These are phyloP conservation scores for Stictonetta naevosa DNA, from an alignment of 2,113 vertebrate genomes.

Conservation along the genomic window DNA sequence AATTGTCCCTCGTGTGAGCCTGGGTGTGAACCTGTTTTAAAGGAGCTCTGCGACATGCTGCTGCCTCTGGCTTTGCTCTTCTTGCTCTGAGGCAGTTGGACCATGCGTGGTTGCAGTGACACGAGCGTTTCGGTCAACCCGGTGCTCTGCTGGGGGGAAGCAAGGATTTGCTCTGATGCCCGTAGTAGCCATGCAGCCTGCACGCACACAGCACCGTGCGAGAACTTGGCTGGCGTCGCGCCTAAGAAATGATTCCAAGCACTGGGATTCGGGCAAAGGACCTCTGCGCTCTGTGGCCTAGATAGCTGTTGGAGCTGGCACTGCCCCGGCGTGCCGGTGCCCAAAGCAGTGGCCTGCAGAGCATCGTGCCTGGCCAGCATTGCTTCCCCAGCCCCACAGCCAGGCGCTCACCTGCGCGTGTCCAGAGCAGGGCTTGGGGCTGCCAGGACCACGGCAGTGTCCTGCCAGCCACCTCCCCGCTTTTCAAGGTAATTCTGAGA, in stretches of 20 bases:
- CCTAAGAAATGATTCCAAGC: not conserved
- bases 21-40: not conserved
- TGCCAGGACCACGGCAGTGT: not conserved
- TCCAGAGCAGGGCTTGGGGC: not conserved
- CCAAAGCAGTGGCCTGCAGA: not conserved
- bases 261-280: not conserved
- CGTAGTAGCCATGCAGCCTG: not conserved
- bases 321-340: not conserved
- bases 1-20: not conserved
- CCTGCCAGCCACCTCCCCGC: not conserved
- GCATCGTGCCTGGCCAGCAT: not conserved
- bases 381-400: not conserved
- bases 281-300: not conserved
- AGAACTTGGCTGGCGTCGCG: accelerated
- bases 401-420: not conserved
- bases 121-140: not conserved
- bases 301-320: constrained; percentile 13
- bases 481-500: not conserved
- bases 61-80: not conserved
- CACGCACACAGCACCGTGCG: not conserved
- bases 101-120: accelerated
- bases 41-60: not conserved
- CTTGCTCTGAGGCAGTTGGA: not conserved
- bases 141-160: not conserved
- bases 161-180: not conserved